Percentiles rank a stretch among this genome's conserved stretches.
Evolutionary conservation across 1,140 invertebrate species (phyloP).

Genomic region (Drosophila ogumai): DNA sequence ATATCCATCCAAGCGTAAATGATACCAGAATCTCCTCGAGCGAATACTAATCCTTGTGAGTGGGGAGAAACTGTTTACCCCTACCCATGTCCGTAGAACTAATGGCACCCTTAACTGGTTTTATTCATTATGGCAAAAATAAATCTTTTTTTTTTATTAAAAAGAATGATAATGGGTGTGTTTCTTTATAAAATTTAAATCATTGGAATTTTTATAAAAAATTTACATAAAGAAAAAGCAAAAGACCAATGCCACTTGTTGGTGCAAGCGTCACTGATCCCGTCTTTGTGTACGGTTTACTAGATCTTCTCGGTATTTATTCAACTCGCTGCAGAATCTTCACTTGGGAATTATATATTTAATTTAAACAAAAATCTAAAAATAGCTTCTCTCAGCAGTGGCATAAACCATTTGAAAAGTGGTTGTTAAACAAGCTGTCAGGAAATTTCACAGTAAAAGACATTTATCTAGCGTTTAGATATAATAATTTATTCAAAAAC

Average conservation of each 20-base stretch:
- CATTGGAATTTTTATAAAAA: no score
- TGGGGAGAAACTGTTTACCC: slow-evolving; percentile 15
- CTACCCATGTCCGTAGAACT: slow-evolving; percentile 42
- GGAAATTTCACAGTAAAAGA: neutral
- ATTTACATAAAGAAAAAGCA: no score
- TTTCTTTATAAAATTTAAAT: neutral
- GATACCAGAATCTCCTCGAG: slow-evolving; percentile 8
- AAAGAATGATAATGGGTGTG: no score
- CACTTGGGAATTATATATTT: neutral
- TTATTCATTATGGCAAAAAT: slow-evolving; percentile 47
- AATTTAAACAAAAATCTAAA: neutral
- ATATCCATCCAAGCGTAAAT: slow-evolving; percentile 25
- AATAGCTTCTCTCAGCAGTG: neutral
- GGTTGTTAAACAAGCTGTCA: neutral
- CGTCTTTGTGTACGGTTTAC: no score
- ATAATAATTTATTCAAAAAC: neutral
- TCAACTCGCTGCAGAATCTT: neutral
- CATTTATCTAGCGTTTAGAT: neutral
- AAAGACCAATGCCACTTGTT: no score
- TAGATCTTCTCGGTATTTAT: no score
- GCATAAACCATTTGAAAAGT: neutral
- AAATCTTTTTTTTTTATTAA: slow-evolving; percentile 36
- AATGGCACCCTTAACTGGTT: slow-evolving; percentile 43
- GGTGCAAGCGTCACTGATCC: no score
- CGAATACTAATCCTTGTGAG: slow-evolving; percentile 13